Base-by-base conservation (phyloP, 2,113 vertebrate species). In the Lycocorax pyrrhopterus region DNA sequence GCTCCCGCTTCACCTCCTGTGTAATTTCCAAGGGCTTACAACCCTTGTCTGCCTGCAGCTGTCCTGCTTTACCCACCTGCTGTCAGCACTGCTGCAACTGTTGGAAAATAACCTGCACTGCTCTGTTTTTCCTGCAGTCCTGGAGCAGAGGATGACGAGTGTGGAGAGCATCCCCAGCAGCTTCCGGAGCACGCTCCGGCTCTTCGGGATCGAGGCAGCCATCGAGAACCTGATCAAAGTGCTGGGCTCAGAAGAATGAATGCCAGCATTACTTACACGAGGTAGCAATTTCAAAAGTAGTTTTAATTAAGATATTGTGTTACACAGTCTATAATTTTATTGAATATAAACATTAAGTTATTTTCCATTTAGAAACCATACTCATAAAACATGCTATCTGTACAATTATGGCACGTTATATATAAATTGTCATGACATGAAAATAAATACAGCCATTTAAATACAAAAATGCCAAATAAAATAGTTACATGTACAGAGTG, bases 381-480 rank as follows among this genome's bases (percentile, higher is more conserved):
- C 96, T 94, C 97, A 96, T 96, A 95, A 96, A 96, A 96, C 95
- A 97, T 97, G 97, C 96, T 96, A 93, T 96, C 95, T 98, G 93
- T 97, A 98, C 98, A 98, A 74, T 97, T 94, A 96, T 96, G 95
- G 95, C 96, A 97, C 94, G 94, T 97, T 97, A 96, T 96, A 95
- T 96, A 96, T 97, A 97, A 97, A 97, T 97, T 97, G 97, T 97
- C 96, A 96, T 98, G 97, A 97, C 96, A 97, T 98, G 96, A 98
- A 98, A 99, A 99, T 99, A 99, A 99, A 99, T 98, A 98, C 94
- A 97, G 97, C 93, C 87, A 97, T 98, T 98, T 98, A 98, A 98
- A 98, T 98, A 99, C 97, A 98, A 99, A 97, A 99, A 98, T 95
- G 97, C 96, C 91, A 96, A 97, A 98, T 92, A 96, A 98, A 98